Conservation (phyloP, 1,140 invertebrate species). For the Antheraea mylitta region DNA sequence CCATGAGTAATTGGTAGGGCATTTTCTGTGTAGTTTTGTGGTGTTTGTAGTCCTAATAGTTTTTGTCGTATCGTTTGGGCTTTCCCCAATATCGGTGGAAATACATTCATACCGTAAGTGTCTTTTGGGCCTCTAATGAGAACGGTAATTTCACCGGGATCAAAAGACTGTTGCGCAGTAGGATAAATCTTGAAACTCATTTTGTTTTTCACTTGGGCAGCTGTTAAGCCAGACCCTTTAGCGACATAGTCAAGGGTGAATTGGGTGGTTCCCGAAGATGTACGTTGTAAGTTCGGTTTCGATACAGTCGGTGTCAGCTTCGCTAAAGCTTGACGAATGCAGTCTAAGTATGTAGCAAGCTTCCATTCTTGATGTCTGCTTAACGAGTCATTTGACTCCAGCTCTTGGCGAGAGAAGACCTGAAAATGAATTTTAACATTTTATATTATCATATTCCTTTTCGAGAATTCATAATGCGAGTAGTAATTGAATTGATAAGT, state of each 20-base stretch:
- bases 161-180: slow-evolving; percentile 69
- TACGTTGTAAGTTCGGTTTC: slow-evolving; percentile 52
- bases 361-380: slow-evolving; percentile 77
- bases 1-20: slow-evolving; percentile 64
- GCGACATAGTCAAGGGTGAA: slow-evolving; percentile 78
- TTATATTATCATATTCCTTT: neutral
- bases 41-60: slow-evolving; percentile 57
- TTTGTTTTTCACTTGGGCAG: slow-evolving; percentile 76
- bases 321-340: slow-evolving; percentile 67
- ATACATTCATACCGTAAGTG: slow-evolving; percentile 62
- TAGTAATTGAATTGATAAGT: too few relatives aligned
- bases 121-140: slow-evolving; percentile 71
- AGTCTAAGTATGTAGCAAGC: slow-evolving; percentile 72
- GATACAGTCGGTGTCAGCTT: slow-evolving; percentile 65
- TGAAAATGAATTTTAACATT: slow-evolving; percentile 48
- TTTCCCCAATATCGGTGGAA: slow-evolving; percentile 70
- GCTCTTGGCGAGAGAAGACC: slow-evolving; percentile 78
- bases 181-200: slow-evolving; percentile 76
- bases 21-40: slow-evolving; percentile 57
- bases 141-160: slow-evolving; percentile 73
- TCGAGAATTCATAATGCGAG: too few relatives aligned
- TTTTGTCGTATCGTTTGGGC: slow-evolving; percentile 70
- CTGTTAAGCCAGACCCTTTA: slow-evolving; percentile 79
- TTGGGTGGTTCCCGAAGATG: slow-evolving; percentile 46
- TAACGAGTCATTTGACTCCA: slow-evolving; percentile 65